Percentiles rank a stretch among this genome's conserved stretches.
These are phyloP conservation scores for Dolomedes plantarius DNA, from an alignment of 2,888 invertebrate genomes.

Conservation along the genomic window DNA sequence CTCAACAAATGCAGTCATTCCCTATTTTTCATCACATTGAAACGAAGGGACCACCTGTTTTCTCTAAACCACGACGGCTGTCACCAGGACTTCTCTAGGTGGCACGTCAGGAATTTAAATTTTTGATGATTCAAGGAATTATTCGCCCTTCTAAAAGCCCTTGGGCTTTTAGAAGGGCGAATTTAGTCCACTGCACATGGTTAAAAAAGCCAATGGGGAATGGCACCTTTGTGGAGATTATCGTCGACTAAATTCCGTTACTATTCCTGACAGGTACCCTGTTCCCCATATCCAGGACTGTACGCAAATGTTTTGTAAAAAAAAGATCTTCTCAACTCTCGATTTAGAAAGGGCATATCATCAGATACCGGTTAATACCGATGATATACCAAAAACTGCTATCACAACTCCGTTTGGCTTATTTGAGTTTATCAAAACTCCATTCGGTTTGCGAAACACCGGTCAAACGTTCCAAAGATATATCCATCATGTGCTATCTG, in stretches of 20 bases:
- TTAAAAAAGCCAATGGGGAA: not conserved
- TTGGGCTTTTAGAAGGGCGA: too few species aligned
- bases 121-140: not conserved
- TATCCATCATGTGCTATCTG: slow-evolving; percentile 14
- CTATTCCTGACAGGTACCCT: slow-evolving; percentile 76
- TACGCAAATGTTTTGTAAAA: slow-evolving; percentile 73
- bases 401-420: slow-evolving; percentile 76
- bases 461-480: slow-evolving; percentile 75
- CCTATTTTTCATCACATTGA: slow-evolving; percentile 3
- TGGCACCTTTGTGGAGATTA: slow-evolving; percentile 77
- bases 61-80: not conserved
- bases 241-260: slow-evolving; percentile 75
- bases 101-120: slow-evolving; percentile 25
- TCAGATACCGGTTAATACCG: slow-evolving; percentile 21
- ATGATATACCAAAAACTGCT: slow-evolving; percentile 77
- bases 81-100: not conserved
- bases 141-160: not conserved
- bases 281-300: slow-evolving; percentile 76
- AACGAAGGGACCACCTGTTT: slow-evolving; percentile 10
- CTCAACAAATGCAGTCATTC: too few species aligned
- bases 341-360: slow-evolving; percentile 10
- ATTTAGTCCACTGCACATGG: slow-evolving; percentile 33
- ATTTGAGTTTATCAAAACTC: slow-evolving; percentile 76
- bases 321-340: slow-evolving; percentile 17
- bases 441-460: slow-evolving; percentile 77